Percentiles rank a stretch among this genome's conserved stretches.
Conservation (phyloP, 2,888 invertebrate species). For the Netelia virgata region DNA sequence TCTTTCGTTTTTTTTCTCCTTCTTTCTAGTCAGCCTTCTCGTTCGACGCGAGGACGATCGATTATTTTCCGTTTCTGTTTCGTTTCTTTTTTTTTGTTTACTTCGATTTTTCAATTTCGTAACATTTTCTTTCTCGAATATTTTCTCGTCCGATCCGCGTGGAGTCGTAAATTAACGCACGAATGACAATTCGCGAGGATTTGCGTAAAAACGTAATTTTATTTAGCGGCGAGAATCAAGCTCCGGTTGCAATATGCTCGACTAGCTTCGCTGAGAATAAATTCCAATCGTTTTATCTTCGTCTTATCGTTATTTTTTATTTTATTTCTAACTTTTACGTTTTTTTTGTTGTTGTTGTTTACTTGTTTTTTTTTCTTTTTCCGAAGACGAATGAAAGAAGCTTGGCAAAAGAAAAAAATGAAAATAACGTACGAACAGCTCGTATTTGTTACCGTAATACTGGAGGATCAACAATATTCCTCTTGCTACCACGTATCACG, state of each 20-base stretch:
- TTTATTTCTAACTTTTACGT: neutral
- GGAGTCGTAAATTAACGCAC: neutral
- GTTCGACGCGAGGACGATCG: neutral
- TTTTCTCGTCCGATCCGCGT: too few species aligned
- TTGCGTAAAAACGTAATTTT: constrained; percentile 11
- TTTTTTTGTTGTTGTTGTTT: neutral
- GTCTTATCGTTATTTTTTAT: constrained; percentile 24
- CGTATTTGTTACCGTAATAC: constrained; percentile 37
- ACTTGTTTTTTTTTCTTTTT: constrained; percentile 26
- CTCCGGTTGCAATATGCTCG: constrained; percentile 34
- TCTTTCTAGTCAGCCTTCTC: neutral
- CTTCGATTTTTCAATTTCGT: too few species aligned
- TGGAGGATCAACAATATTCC: constrained; percentile 37
- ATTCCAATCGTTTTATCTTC: neutral
- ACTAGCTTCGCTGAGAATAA: constrained; percentile 38
- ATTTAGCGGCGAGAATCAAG: constrained; percentile 35
- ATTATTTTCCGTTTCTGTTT: constrained; percentile 1
- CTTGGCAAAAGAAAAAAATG: neutral
- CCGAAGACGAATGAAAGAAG: constrained; percentile 24
- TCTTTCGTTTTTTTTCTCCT: constrained; percentile 39
- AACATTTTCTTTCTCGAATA: too few species aligned
- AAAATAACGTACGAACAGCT: constrained; percentile 18
- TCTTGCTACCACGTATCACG: neutral
- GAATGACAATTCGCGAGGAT: neutral
- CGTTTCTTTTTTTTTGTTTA: neutral